phyloP scores from a whole-genome alignment of 92 coral and sea anemone genomes.

The Plumapathes pennacea region DNA sequence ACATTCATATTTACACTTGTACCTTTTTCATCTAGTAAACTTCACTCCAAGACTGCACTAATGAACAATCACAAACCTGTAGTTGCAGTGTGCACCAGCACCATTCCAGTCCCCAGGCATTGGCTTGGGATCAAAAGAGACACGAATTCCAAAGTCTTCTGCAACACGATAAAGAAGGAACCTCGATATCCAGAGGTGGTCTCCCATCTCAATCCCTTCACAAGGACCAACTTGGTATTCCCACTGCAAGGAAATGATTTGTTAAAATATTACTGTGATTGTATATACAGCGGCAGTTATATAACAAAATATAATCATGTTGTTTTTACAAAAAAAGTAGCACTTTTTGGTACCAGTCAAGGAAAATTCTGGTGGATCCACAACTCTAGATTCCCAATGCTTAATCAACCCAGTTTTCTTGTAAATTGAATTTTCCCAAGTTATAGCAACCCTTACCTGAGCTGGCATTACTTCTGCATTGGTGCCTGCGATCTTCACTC shows the following conservation, averaged over 20 bases:
- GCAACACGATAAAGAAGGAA: conserved; percentile 90
- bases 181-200: conserved; percentile 93
- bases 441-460: conserved; percentile 73
- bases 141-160: conserved; percentile 90
- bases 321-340: no score
- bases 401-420: no score
- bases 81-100: conserved; percentile 98
- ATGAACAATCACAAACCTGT: conserved; percentile 92
- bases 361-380: no score
- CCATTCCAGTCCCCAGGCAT: conserved; percentile 99
- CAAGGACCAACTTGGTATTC: conserved; percentile 97
- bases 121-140: conserved; percentile 95
- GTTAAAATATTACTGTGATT: no score
- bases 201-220: conserved; percentile 98
- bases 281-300: no score
- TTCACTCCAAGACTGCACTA: no score
- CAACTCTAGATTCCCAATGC: no score
- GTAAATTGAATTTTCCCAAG: no score
- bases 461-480: conserved; percentile 99
- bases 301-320: no score
- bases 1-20: background rate
- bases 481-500: conserved; percentile 96
- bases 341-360: no score
- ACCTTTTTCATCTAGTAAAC: background rate
- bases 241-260: conserved; percentile 66